These are phyloP conservation scores for Cebidichthys violaceus DNA, from an alignment of 2,113 vertebrate species.

Conservation along the genomic window DNA sequence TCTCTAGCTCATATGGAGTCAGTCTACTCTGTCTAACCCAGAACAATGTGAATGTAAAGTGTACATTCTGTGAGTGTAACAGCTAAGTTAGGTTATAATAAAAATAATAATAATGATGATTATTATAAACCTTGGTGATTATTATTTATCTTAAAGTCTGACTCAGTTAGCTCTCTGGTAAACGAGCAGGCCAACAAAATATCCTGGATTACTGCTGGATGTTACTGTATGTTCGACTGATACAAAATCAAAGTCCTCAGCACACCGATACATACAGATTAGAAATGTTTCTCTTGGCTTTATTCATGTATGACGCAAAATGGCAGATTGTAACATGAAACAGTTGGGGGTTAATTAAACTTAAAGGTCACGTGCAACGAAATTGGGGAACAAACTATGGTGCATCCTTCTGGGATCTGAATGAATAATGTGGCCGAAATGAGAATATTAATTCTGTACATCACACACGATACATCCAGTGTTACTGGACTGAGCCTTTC, in stretches of 20 bases:
- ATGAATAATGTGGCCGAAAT: neutral
- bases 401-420: neutral
- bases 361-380: conserved; percentile 1
- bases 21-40: neutral
- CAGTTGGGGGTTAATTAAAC: conserved; percentile 9
- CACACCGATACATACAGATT: neutral
- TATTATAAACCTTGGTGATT: neutral
- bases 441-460: neutral
- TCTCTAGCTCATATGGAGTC: neutral
- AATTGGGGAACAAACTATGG: neutral
- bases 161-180: neutral
- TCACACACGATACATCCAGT: neutral
- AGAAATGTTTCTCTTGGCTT: neutral
- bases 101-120: no score
- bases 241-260: neutral
- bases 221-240: neutral
- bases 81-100: neutral
- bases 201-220: neutral
- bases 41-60: neutral
- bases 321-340: neutral
- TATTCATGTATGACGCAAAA: neutral
- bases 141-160: neutral
- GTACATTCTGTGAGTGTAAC: neutral
- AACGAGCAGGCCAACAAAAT: neutral
- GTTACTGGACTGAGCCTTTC: neutral